These are phyloP conservation scores for Platycercus adscitus DNA, from an alignment of 2,113 vertebrate species.

Conservation along the genomic window DNA sequence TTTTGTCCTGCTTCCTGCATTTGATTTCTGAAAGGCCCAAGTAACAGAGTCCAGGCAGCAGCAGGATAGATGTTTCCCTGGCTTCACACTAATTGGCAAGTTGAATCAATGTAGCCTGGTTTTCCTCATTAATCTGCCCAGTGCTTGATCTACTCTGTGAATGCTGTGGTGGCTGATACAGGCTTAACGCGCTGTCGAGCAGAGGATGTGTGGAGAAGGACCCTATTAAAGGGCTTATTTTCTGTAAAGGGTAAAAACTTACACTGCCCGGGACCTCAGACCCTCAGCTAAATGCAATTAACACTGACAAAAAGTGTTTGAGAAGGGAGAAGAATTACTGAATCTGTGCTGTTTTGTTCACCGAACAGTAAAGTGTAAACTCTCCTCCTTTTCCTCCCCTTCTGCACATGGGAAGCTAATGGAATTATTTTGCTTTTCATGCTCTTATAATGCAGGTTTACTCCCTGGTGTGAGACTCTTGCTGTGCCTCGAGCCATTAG, in stretches of 20 bases:
- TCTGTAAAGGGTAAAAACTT: background rate
- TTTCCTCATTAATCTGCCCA: background rate
- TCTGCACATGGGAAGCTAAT: background rate
- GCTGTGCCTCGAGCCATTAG: background rate
- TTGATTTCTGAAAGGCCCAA: background rate
- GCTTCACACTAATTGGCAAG: background rate
- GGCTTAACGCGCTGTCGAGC: accelerated
- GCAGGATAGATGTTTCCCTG: background rate
- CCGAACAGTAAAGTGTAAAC: background rate
- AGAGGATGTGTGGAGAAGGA: background rate
- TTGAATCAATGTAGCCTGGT: background rate
- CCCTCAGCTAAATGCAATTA: background rate
- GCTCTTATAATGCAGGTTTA: background rate
- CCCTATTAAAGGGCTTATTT: background rate
- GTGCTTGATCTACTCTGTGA: background rate
- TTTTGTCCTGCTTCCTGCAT: background rate
- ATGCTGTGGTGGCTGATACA: background rate
- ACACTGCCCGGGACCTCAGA: background rate
- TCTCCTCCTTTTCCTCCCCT: background rate
- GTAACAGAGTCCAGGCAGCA: background rate
- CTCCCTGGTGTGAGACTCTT: background rate
- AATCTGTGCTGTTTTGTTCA: background rate
- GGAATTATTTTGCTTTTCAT: background rate
- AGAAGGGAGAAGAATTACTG: background rate
- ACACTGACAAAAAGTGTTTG: background rate